A percentile compares a stretch with the other conserved stretches of the same genome.
These are phyloP conservation scores for Plecturocebus donacophilus DNA, from an alignment of 2,113 vertebrate species.

Conservation along the genomic window DNA sequence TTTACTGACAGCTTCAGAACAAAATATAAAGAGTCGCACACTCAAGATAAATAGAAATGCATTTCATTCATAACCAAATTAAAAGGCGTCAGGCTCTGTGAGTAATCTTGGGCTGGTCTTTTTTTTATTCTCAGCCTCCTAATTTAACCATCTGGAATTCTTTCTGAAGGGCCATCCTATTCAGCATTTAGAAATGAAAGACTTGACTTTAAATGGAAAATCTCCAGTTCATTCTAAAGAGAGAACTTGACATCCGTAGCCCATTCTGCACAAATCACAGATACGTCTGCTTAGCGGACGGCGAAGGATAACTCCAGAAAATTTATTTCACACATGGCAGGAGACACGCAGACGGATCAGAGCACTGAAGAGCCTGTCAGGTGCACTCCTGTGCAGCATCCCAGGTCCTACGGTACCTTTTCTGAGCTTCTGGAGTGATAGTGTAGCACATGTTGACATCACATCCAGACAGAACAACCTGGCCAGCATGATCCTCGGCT, in stretches of 20 bases:
- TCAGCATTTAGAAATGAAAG: background rate
- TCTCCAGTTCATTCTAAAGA: background rate
- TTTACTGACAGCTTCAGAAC: background rate
- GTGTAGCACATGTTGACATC: rapidly evolving
- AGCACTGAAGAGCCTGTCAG: background rate
- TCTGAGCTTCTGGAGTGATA: too few species aligned
- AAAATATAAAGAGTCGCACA: background rate
- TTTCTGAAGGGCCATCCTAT: background rate
- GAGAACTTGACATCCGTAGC: background rate
- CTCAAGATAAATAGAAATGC: background rate
- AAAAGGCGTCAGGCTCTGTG: background rate
- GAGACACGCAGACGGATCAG: background rate
- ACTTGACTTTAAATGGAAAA: constrained; percentile 28
- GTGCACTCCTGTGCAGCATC: too few species aligned
- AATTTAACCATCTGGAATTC: constrained; percentile 49
- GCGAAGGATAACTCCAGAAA: background rate
- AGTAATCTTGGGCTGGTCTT: background rate
- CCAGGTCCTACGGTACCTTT: background rate
- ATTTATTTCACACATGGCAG: background rate
- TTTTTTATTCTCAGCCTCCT: background rate
- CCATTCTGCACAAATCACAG: background rate
- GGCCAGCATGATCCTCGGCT: background rate
- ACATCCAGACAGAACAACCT: rapidly evolving
- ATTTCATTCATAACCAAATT: constrained; percentile 36
- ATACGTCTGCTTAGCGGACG: background rate